These are phyloP conservation scores for Zaprionus tsacasi DNA, from an alignment of 1,140 invertebrate genomes.

Conservation along the genomic window DNA sequence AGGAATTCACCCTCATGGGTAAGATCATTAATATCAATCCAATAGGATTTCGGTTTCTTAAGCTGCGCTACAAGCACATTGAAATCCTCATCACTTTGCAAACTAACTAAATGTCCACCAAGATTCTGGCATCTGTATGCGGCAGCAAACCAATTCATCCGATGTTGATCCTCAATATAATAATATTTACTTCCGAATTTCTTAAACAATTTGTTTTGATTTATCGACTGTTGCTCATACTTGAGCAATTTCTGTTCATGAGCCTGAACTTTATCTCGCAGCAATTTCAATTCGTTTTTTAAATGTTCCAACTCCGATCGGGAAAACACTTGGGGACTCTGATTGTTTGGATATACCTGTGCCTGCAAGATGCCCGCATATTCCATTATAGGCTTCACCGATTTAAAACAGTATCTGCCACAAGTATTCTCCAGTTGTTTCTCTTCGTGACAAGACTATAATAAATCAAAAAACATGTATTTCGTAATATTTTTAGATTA, in stretches of 20 bases:
- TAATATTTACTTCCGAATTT: constrained; percentile 9
- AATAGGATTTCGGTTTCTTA: not conserved
- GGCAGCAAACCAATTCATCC: constrained; percentile 8
- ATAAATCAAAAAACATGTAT: not conserved
- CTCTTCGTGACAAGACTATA: not conserved
- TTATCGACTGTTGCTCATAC: not conserved
- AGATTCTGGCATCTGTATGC: not conserved
- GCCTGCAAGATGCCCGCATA: not conserved
- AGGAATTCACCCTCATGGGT: not conserved
- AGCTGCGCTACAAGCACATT: not conserved
- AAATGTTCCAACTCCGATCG: not conserved
- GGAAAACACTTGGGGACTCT: not conserved
- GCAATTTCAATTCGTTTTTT: not conserved
- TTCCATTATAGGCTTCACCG: not conserved
- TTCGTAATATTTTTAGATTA: not conserved
- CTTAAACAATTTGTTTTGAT: not conserved
- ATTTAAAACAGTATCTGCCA: not conserved
- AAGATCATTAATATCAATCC: constrained; percentile 28
- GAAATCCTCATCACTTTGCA: constrained; percentile 8
- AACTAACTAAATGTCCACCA: constrained; percentile 15
- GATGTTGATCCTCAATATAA: constrained; percentile 4
- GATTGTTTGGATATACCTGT: not conserved
- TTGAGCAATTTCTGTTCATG: not conserved
- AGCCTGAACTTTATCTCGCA: not conserved
- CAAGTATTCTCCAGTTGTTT: not conserved